Evolutionary conservation across 2,113 vertebrate species (phyloP).

Genomic region (Dasypus novemcinctus): DNA sequence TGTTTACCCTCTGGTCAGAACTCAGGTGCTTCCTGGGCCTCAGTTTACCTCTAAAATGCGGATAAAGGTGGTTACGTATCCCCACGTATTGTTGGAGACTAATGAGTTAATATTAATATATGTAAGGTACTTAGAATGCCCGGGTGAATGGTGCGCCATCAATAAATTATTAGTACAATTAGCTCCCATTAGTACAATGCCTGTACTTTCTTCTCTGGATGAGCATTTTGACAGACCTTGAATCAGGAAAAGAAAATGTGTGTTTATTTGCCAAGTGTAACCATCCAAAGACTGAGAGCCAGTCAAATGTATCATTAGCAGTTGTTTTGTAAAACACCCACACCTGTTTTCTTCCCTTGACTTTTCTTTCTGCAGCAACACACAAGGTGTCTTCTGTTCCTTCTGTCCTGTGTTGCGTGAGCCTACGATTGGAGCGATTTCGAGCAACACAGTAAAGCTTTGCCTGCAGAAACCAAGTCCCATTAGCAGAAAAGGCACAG

Average conservation of each 20-base stretch:
- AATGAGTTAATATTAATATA: not conserved
- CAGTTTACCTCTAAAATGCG: not conserved
- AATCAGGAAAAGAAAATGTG: not conserved
- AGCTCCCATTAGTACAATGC: not conserved
- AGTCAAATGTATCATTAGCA: not conserved
- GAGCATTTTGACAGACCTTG: not conserved
- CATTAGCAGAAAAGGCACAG: not conserved
- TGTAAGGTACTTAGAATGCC: not conserved
- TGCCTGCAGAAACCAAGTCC: not conserved
- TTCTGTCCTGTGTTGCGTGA: accelerated
- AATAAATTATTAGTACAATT: not conserved
- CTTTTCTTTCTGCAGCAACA: not conserved
- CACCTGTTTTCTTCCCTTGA: too few species aligned
- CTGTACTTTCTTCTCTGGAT: not conserved
- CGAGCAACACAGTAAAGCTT: not conserved
- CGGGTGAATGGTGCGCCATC: too few species aligned
- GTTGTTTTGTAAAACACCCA: not conserved
- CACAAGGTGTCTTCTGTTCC: not conserved
- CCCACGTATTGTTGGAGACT: not conserved
- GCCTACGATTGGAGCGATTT: too few species aligned
- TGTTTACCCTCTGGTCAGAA: not conserved
- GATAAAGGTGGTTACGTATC: not conserved
- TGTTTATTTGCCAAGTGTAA: not conserved
- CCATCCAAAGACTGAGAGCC: not conserved
- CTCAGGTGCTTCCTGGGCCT: not conserved